These are phyloP conservation scores for Drosophila tani DNA, from an alignment of 1,140 invertebrate species.

Conservation along the genomic window DNA sequence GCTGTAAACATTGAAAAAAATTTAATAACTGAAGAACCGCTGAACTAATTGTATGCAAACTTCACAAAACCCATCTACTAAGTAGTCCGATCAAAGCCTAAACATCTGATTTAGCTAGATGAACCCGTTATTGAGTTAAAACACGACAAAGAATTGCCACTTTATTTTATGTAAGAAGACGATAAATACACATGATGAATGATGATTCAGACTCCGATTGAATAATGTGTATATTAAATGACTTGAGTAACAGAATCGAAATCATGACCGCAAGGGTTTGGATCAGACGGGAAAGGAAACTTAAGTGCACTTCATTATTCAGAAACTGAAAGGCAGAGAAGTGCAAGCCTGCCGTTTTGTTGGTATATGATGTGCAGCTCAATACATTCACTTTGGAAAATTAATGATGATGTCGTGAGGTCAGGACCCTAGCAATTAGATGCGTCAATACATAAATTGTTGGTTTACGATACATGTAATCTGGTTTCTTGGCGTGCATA, in stretches of 20 bases:
- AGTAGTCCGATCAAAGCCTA: too few relatives aligned
- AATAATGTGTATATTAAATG: constrained; percentile 2
- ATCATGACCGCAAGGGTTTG: constrained; percentile 46
- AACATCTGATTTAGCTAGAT: too few relatives aligned
- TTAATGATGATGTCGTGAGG: constrained; percentile 27
- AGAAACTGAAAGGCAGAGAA: not conserved
- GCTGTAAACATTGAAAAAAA: too few relatives aligned
- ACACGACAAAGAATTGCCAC: too few relatives aligned
- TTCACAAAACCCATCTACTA: too few relatives aligned
- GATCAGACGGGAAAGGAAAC: constrained; percentile 21
- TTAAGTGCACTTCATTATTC: constrained; percentile 50
- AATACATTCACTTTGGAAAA: constrained; percentile 21
- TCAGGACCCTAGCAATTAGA: constrained; percentile 32
- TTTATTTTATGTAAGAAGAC: too few relatives aligned
- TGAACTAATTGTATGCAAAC: too few relatives aligned
- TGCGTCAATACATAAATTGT: constrained; percentile 27
- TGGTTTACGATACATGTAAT: constrained; percentile 46
- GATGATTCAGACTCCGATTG: not conserved
- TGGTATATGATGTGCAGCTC: constrained; percentile 3
- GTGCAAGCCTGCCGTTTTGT: constrained; percentile 2
- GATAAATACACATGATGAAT: too few relatives aligned
- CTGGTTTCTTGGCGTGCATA: constrained; percentile 25
- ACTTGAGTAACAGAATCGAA: constrained; percentile 1
- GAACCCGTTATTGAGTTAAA: too few relatives aligned
- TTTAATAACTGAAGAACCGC: too few relatives aligned